Base-by-base conservation (phyloP, 2,888 invertebrate genomes). In the Epsilonema sp. region DNA sequence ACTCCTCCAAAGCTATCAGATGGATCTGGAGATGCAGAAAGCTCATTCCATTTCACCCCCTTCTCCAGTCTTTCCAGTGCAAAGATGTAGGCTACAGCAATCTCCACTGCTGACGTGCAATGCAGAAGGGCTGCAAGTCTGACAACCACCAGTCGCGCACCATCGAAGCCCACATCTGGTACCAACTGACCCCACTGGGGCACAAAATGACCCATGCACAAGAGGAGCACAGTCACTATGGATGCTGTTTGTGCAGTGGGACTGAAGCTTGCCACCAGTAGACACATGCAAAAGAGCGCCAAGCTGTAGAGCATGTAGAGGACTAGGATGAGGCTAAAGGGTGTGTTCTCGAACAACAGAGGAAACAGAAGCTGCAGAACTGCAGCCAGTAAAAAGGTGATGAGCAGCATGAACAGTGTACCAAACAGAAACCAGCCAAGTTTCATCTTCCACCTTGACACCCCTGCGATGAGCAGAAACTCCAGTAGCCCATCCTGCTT, bases 391-490 rank as follows among this genome's bases (percentile, higher is more conserved):
- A 25, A 16, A n/a, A 45, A 2, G 19, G 4, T 19, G n/a, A 45
- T 21, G 8, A 37, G 5, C 2, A 23, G n/a, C 5, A 39, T 4
- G 16, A 39, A 45, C 22, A 24, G 3, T 3, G 11, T 5, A 8
- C 38, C 38, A 21, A 45, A 45, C 11, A 24, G 3, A 19, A 38
- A 24, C 45, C 45, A 45, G 36, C 38, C 23, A 2, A 45, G 39
- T 13, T 24, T 20, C 3, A 45, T 16, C 24, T 23, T 45, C 37
- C 23, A 38, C 3, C 38, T 19, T 2, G 22, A 2, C 22, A 42
- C 42, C 3, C 31, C 42, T 23, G 42, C 42, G 13, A 45, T 45
- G 21, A 45, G 25, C 25, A 47, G 22, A 24, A 47, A 47, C 26
- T 47, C 47, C 3, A 47, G 26, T 24, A 47, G 26, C 8, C 47